Evolutionary conservation across 2,888 invertebrate genomes (phyloP).

Genomic region (Eurytoma californica): DNA sequence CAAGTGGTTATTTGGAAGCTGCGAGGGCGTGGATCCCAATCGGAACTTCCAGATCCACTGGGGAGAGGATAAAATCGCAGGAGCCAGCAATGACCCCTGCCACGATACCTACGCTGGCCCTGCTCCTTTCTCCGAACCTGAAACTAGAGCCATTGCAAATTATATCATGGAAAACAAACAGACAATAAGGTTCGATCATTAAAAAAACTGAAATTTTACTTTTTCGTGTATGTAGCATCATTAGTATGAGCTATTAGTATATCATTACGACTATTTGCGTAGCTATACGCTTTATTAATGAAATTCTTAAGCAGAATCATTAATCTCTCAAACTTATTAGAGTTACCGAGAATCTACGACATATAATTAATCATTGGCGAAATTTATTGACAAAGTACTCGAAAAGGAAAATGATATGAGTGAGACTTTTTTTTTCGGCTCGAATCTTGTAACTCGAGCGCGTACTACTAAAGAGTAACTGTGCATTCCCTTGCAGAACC

Average conservation of each 20-base stretch:
- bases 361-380: too few species aligned
- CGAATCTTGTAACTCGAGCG: background rate
- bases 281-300: too few species aligned
- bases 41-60: slow-evolving; percentile 87
- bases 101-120: slow-evolving; percentile 86
- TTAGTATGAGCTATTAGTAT: too few species aligned
- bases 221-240: too few species aligned
- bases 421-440: too few species aligned
- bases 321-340: background rate
- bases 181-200: slow-evolving; percentile 64
- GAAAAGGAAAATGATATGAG: too few species aligned
- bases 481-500: slow-evolving; percentile 68
- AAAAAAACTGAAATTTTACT: too few species aligned
- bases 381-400: too few species aligned
- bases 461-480: slow-evolving; percentile 23
- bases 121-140: slow-evolving; percentile 86
- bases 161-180: slow-evolving; percentile 78
- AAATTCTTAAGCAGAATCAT: too few species aligned
- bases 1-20: slow-evolving; percentile 79
- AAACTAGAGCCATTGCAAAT: slow-evolving; percentile 82
- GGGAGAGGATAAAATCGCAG: slow-evolving; percentile 78
- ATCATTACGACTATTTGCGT: too few species aligned
- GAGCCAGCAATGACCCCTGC: slow-evolving; percentile 83
- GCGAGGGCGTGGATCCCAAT: slow-evolving; percentile 86
- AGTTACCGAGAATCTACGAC: too few species aligned